Evolutionary conservation across 2,888 invertebrate genomes (phyloP).

Genomic region (Yponomeuta evonymella): DNA sequence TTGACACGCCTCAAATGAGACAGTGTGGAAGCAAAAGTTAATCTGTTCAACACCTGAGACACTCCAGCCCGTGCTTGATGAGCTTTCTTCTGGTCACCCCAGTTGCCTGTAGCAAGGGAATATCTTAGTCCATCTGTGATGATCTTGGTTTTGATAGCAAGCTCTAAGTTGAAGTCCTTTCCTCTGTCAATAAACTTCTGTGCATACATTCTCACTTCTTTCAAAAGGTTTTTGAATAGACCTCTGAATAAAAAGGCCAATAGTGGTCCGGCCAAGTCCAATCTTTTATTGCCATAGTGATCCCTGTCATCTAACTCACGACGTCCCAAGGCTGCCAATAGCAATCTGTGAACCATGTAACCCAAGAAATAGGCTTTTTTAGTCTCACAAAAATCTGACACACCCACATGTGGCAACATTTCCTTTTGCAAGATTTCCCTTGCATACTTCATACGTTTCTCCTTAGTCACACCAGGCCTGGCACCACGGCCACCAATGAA

Average conservation of each 20-base stretch:
- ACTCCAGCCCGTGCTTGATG: slow-evolving; percentile 98
- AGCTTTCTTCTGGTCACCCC: slow-evolving; percentile 99
- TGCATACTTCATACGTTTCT: slow-evolving; percentile 99
- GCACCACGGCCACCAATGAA: slow-evolving; percentile 99
- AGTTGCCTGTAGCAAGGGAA: slow-evolving; percentile 99
- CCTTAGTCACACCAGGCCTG: slow-evolving; percentile 98
- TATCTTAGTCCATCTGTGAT: slow-evolving; percentile 98
- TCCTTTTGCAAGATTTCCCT: slow-evolving; percentile 99
- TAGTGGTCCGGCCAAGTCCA: slow-evolving; percentile 98
- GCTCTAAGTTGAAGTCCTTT: slow-evolving; percentile 98
- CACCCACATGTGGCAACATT: slow-evolving; percentile 99
- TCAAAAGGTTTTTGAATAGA: slow-evolving; percentile 95
- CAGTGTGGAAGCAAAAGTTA: slow-evolving; percentile 98
- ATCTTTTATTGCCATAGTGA: slow-evolving; percentile 99
- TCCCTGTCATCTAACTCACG: slow-evolving; percentile 99
- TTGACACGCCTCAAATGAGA: slow-evolving; percentile 98
- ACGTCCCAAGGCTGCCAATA: slow-evolving; percentile 95
- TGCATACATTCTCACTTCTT: slow-evolving; percentile 98
- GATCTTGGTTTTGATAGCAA: slow-evolving; percentile 97
- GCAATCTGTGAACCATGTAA: slow-evolving; percentile 98
- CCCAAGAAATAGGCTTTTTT: slow-evolving; percentile 99
- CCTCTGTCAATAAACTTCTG: slow-evolving; percentile 99
- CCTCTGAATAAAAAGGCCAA: slow-evolving; percentile 98
- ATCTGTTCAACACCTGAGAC: slow-evolving; percentile 97
- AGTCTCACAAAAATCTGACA: slow-evolving; percentile 99